Evolutionary conservation across 2,797 vertebrate genomes (phyloP), one percentile per base, ranked within the genome.

Genomic region (Cuniculus paca): DNA sequence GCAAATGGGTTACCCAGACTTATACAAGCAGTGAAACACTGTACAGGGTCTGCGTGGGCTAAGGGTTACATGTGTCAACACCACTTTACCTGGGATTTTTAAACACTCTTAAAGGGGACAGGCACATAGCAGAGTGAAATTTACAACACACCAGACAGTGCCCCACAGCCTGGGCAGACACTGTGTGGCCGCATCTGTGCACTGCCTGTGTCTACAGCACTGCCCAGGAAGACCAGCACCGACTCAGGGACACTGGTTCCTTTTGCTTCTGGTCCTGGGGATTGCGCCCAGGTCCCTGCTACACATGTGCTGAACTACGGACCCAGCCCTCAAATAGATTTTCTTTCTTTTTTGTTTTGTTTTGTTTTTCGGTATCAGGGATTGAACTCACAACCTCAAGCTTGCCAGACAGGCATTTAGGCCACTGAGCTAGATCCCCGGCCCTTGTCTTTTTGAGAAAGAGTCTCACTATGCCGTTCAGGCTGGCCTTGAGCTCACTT

Each of bases 91-190:
- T 26, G 58, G 58, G 58, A 10, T 61, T 63, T 63, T 78, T 45
- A 65, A 95, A 75, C 61, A 82, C 78, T 58, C 31, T 65, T 56
- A n/a, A 84, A 65, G 4, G 74, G 61, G 42, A 60, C 81, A 78
- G 83, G 58, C 45, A 84, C 48, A 39, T n/a, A 50, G 61, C 22
- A 58, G 50, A 88, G 78, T 72, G 61, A 80, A 74, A 95, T 85
- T n/a, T 54, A 88, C 56, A 86, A 77, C 6, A 19, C 68, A 42
- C 31, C 60, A 56, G 82, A 88, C 19, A 88, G 72, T 48, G 60
- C 60, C 34, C 85, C 72, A 82, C 65, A n/a, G 24, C 77, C 50
- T 88, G 52, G 70, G 88, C 36, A 54, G 45, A 81, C 60, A 54
- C 22, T 6, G 39, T 19, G 28, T 26, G 4, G 8, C 7, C 24